Evolutionary conservation across 2,888 invertebrate genomes (phyloP).

Genomic region (Apamea monoglypha): DNA sequence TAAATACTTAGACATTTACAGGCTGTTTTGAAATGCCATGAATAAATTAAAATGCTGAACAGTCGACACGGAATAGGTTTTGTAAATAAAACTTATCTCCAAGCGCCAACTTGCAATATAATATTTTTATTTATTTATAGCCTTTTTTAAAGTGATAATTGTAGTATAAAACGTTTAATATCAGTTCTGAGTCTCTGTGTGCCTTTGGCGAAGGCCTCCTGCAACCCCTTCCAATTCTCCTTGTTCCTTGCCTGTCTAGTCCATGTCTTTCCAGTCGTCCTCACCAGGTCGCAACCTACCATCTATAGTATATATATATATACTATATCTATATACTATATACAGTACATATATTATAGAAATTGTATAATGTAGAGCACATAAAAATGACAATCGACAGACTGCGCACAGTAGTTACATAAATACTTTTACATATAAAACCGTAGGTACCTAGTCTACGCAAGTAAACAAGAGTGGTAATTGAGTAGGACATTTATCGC

Average conservation of each 20-base stretch:
- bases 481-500: conserved; percentile 41
- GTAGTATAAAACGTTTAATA: not conserved
- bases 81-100: not conserved
- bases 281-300: too few relatives aligned
- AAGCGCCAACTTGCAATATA: not conserved
- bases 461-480: conserved; percentile 18
- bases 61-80: not conserved
- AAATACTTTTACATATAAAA: not conserved
- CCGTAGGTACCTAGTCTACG: not conserved
- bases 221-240: not conserved
- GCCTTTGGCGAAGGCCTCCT: not conserved
- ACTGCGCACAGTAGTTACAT: not conserved
- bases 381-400: not conserved
- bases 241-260: not conserved
- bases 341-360: not conserved
- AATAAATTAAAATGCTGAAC: not conserved
- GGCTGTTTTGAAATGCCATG: not conserved
- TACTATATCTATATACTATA: too few relatives aligned
- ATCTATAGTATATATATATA: too few relatives aligned
- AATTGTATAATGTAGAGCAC: not conserved
- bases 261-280: too few relatives aligned
- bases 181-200: not conserved
- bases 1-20: not conserved
- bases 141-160: not conserved
- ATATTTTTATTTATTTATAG: not conserved